Evolutionary conservation across 2,113 vertebrate species (phyloP).

Genomic region (Rhinolophus ferrumequinum): DNA sequence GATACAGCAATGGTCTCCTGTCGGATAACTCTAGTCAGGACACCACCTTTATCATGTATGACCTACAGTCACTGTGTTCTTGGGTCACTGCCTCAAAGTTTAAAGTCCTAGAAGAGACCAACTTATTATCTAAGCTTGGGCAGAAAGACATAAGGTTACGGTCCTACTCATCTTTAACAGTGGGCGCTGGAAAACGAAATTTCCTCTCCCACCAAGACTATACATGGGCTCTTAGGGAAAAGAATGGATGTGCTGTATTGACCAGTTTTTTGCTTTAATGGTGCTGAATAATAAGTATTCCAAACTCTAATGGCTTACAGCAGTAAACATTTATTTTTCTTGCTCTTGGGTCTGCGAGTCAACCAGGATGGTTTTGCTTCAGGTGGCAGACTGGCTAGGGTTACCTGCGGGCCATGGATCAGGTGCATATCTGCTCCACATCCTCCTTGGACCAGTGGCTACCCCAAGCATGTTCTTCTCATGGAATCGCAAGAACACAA

Average conservation of each 20-base stretch:
- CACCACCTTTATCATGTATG: neutral
- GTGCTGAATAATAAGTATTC: neutral
- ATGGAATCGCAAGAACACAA: neutral
- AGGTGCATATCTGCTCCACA: neutral
- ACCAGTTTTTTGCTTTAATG: neutral
- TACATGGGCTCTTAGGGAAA: neutral
- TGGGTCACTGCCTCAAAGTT: neutral
- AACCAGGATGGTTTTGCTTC: neutral
- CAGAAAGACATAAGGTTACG: neutral
- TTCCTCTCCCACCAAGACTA: neutral
- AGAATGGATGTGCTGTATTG: neutral
- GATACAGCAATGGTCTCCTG: neutral
- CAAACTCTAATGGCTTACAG: neutral
- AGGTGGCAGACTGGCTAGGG: neutral
- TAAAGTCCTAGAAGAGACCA: neutral
- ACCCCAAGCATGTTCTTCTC: neutral
- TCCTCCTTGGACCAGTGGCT: neutral
- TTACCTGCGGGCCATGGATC: neutral
- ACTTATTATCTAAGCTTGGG: neutral
- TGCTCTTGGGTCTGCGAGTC: neutral
- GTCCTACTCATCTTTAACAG: neutral
- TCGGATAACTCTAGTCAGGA: neutral
- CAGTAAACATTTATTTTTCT: neutral
- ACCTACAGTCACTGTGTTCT: neutral
- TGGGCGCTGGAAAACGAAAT: neutral